These are phyloP conservation scores for Epinephelus coioides DNA, from an alignment of 2,797 vertebrate species.

Conservation along the genomic window DNA sequence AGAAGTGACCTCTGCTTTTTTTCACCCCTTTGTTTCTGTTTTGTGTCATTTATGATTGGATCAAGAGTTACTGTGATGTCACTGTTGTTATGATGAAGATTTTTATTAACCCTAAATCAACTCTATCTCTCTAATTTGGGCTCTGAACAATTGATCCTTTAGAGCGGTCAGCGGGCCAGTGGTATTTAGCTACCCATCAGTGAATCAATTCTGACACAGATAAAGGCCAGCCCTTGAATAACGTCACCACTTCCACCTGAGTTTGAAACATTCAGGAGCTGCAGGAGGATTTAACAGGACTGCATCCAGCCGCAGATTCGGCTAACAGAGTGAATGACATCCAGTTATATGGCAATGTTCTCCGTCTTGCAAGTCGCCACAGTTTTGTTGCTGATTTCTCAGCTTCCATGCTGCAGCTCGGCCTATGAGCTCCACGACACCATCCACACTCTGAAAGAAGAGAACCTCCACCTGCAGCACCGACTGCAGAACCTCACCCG, in stretches of 20 bases:
- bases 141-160: conserved; percentile 65
- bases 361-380: conserved; percentile 41
- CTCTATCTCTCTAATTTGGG: conserved; percentile 5
- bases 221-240: conserved; percentile 31
- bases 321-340: not conserved
- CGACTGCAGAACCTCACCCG: conserved; percentile 84
- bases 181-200: conserved; percentile 51
- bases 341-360: conserved; percentile 29
- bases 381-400: conserved; percentile 51
- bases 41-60: not conserved
- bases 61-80: too few relatives aligned
- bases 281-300: conserved; percentile 16
- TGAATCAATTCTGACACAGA: conserved; percentile 57
- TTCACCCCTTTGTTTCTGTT: not conserved
- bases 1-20: not conserved
- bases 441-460: conserved; percentile 80
- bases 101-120: conserved; percentile 5
- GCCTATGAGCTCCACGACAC: conserved; percentile 86
- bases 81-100: not conserved
- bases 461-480: conserved; percentile 82
- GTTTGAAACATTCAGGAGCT: conserved; percentile 35
- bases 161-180: conserved; percentile 21
- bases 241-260: conserved; percentile 38
- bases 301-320: conserved; percentile 1
- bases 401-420: conserved; percentile 48